Conservation (phyloP, 2,797 vertebrate species). For the Danio choprae region DNA sequence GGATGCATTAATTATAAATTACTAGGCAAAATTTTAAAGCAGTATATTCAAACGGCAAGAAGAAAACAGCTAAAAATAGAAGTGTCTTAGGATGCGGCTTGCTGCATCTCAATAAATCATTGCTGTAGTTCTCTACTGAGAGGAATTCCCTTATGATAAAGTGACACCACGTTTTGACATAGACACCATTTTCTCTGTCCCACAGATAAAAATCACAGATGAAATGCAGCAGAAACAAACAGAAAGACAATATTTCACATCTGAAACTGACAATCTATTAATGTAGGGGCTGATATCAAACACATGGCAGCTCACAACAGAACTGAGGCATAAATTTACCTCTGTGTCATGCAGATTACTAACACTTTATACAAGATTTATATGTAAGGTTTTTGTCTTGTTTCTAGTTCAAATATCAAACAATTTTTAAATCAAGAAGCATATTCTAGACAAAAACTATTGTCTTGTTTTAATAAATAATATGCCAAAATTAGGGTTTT, state of each 20-base stretch:
- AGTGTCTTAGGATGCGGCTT: background rate
- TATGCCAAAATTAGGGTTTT: too few relatives aligned
- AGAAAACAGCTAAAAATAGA: conserved; percentile 28
- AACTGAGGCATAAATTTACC: background rate
- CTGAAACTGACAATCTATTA: conserved; percentile 33
- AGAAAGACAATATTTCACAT: conserved; percentile 25
- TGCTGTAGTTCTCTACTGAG: conserved; percentile 38
- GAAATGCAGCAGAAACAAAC: conserved; percentile 36
- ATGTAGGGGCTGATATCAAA: conserved; percentile 24
- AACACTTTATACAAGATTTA: background rate
- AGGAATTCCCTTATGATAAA: conserved; percentile 37
- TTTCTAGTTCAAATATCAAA: too few relatives aligned
- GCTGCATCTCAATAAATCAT: conserved; percentile 18
- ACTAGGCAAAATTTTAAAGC: conserved; percentile 13
- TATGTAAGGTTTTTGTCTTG: too few relatives aligned
- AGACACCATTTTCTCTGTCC: conserved; percentile 32
- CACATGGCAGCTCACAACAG: background rate
- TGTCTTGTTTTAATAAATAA: too few relatives aligned
- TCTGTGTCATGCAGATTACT: background rate
- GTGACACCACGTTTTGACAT: conserved; percentile 35
- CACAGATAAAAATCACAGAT: conserved; percentile 37
- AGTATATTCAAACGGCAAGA: background rate
- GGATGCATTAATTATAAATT: conserved; percentile 23
- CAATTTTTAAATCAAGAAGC: too few relatives aligned
- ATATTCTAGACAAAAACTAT: too few relatives aligned